Conservation (phyloP, 2,113 vertebrate genomes). For the Myiozetetes cayanensis region DNA sequence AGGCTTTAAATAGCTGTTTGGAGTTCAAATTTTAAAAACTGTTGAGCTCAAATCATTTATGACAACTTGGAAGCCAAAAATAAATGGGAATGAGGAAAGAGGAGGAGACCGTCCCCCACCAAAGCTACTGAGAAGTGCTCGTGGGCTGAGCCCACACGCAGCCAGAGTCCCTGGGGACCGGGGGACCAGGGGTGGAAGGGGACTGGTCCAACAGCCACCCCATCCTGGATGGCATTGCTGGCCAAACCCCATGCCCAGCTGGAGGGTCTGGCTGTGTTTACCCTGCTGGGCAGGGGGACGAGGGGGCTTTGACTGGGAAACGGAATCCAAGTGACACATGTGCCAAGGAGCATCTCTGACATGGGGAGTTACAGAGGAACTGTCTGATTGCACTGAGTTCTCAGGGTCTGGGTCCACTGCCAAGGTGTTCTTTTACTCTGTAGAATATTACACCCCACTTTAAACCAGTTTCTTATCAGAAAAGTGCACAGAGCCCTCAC, state of each 20-base stretch:
- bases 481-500: fast-evolving
- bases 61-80: conserved; percentile 58
- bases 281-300: background rate
- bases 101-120: background rate
- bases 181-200: fast-evolving
- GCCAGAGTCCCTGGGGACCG: fast-evolving
- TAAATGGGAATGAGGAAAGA: conserved; percentile 24
- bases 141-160: background rate
- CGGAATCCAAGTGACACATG: background rate
- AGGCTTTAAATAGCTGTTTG: conserved; percentile 57
- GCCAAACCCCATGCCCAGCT: fast-evolving
- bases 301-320: background rate
- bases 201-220: fast-evolving
- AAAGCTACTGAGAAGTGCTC: fast-evolving
- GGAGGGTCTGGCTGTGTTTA: background rate
- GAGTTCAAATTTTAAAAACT: conserved; percentile 33
- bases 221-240: fast-evolving
- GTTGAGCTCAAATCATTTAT: conserved; percentile 49
- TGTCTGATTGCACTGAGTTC: fast-evolving
- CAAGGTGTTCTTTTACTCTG: fast-evolving
- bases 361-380: background rate
- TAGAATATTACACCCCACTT: fast-evolving
- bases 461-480: background rate
- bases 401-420: fast-evolving
- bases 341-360: background rate